Base-by-base conservation (phyloP, 2,797 vertebrate species). In the Dryobates pubescens region DNA sequence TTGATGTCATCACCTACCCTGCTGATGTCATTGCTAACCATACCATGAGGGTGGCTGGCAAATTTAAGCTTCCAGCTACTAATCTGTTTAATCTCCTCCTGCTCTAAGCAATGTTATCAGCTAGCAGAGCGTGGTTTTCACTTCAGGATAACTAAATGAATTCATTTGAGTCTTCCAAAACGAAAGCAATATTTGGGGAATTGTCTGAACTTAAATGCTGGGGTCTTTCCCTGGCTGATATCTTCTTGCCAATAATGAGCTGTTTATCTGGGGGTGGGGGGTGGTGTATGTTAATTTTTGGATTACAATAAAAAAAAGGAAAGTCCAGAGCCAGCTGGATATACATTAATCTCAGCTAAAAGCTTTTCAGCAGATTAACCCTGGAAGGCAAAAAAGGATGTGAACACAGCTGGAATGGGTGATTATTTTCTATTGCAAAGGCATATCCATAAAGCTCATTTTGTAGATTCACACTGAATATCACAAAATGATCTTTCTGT, bases 311-410 rank as follows among this genome's bases (percentile, higher is more conserved):
- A 51, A 56, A 81, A 91, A 71, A 51, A 68, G 22, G 73, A 19
- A 89, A 90, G 29, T 69, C 47, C 49, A 79, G 80, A 76, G 77
- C 53, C 68, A 84, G 90, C 26, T 86, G 83, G 77, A 88, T 94
- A 84, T 92, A 90, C 74, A 90, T 90, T 94, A 94, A 94, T 95
- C 89, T 95, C 71, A 69, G 76, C 87, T 93, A 89, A 95, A 94
- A 94, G 70, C 72, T 86, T 92, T 89, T 94, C 79, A 93, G 59
- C 88, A 83, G 90, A 93, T 94, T 93, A 95, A 91, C 59, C 63
- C 82, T 94, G 90, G 71, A 85, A 92, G 81, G 86, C 69, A 87
- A 68, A 93, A 93, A 93, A 94, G 64, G 78, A 94, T 94, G 41
- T 80, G 88, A 92, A 77, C 41, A 45, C 71, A 93, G 80, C 72